These are phyloP conservation scores for Metellina segmentata DNA, from an alignment of 2,888 invertebrate genomes.

Conservation along the genomic window DNA sequence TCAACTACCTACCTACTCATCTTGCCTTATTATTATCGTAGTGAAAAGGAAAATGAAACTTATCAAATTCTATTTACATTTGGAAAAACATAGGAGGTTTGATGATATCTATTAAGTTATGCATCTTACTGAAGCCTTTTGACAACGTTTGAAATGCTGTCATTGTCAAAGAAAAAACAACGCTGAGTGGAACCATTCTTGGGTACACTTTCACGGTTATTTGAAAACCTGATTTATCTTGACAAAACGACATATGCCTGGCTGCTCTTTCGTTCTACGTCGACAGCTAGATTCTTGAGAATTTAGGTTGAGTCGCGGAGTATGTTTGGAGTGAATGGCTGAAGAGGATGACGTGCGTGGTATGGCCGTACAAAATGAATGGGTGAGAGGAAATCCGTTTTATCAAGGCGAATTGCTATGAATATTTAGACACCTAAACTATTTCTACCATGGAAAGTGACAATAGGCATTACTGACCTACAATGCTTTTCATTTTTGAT, in stretches of 20 bases:
- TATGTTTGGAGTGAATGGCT: too few species aligned
- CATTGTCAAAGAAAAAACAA: not conserved
- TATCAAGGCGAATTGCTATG: conserved; percentile 5
- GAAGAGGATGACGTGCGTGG: not conserved
- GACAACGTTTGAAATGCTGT: not conserved
- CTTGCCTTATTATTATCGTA: too few species aligned
- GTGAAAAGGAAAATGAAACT: too few species aligned
- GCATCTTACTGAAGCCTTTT: not conserved
- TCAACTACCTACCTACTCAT: too few species aligned
- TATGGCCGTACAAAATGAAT: conserved; percentile 2
- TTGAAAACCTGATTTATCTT: conserved; percentile 44
- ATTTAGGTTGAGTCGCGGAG: conserved; percentile 25
- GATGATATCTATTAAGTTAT: not conserved
- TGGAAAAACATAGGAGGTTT: not conserved
- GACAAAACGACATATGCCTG: conserved; percentile 53
- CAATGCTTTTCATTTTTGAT: not conserved
- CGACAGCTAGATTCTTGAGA: not conserved
- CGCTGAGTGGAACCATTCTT: not conserved
- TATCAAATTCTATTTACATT: too few species aligned
- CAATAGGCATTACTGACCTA: conserved; percentile 34
- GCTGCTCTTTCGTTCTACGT: conserved; percentile 25
- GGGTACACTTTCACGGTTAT: not conserved
- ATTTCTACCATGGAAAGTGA: conserved; percentile 25
- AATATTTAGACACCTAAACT: conserved; percentile 12
- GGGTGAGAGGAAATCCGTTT: conserved; percentile 46